phyloP scores from a whole-genome alignment of 2,888 invertebrate genomes.

The Xestia c-nigrum region DNA sequence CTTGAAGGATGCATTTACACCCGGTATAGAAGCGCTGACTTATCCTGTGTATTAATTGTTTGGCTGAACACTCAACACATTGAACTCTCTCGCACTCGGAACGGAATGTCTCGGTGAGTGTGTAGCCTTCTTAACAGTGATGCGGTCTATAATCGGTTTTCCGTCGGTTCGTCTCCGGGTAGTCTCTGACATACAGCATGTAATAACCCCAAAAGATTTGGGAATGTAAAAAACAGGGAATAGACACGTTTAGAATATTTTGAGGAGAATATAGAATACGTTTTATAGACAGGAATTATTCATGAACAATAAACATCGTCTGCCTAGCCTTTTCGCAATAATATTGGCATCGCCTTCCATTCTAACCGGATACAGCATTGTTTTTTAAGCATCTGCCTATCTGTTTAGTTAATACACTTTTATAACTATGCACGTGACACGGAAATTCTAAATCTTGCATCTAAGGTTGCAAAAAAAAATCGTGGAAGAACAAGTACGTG shows the following conservation, averaged over 20 bases:
- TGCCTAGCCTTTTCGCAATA: background rate
- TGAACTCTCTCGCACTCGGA: background rate
- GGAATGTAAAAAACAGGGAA: background rate
- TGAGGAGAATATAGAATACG: too few relatives aligned
- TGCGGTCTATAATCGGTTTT: slow-evolving; percentile 16
- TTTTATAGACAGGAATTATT: background rate
- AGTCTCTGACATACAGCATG: background rate
- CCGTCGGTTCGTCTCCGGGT: background rate
- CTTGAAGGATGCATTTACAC: too few relatives aligned
- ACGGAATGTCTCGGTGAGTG: background rate
- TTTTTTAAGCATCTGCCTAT: background rate
- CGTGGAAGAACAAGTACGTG: background rate
- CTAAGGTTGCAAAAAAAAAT: too few relatives aligned
- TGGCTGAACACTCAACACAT: too few relatives aligned
- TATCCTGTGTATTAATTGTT: too few relatives aligned
- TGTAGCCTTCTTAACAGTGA: background rate
- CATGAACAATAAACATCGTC: background rate
- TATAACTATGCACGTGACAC: background rate
- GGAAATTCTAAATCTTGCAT: too few relatives aligned
- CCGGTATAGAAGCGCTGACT: too few relatives aligned
- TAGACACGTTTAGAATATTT: background rate
- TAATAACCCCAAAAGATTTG: slow-evolving; percentile 15
- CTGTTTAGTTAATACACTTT: background rate
- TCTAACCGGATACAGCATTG: too few relatives aligned
- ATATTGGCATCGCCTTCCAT: background rate